Conservation (phyloP, 2,113 vertebrate genomes). For the Cyrtonyx montezumae region DNA sequence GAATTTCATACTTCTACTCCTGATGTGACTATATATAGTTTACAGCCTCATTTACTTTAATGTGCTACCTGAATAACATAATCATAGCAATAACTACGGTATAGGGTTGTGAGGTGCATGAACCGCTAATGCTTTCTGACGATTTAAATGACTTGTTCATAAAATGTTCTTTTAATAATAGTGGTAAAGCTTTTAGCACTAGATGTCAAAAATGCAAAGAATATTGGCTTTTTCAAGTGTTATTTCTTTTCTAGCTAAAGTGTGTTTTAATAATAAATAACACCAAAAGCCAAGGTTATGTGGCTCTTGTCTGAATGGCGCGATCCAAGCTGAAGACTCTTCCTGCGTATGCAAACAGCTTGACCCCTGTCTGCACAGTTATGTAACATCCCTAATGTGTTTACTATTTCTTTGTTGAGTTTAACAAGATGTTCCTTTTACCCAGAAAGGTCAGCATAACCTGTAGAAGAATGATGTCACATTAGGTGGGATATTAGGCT, state of each 20-base stretch:
- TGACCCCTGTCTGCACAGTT: constrained; percentile 53
- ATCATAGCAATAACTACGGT: constrained; percentile 78
- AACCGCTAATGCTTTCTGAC: constrained; percentile 75
- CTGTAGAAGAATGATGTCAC: constrained; percentile 7
- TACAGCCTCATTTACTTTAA: constrained; percentile 82
- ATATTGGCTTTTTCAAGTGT: constrained; percentile 69
- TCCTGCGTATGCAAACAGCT: background rate
- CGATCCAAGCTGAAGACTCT: constrained; percentile 41
- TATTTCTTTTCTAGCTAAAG: constrained; percentile 69
- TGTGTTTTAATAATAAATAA: constrained; percentile 68
- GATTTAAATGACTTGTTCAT: constrained; percentile 78
- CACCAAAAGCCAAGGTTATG: constrained; percentile 61
- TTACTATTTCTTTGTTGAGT: constrained; percentile 58
- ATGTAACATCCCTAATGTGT: constrained; percentile 57
- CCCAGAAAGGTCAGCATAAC: constrained; percentile 51
- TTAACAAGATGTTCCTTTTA: constrained; percentile 62
- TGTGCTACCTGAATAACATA: constrained; percentile 81
- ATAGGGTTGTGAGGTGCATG: constrained; percentile 71
- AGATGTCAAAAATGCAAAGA: constrained; percentile 73
- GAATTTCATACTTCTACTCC: constrained; percentile 66
- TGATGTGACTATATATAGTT: constrained; percentile 77
- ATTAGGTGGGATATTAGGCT: background rate
- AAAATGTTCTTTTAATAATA: constrained; percentile 79
- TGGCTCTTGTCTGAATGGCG: constrained; percentile 11
- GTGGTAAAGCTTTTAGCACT: constrained; percentile 76